Percentiles rank a stretch among this genome's conserved stretches.
Evolutionary conservation across 2,113 vertebrate genomes (phyloP).

Genomic region (Ctenomys sociabilis): DNA sequence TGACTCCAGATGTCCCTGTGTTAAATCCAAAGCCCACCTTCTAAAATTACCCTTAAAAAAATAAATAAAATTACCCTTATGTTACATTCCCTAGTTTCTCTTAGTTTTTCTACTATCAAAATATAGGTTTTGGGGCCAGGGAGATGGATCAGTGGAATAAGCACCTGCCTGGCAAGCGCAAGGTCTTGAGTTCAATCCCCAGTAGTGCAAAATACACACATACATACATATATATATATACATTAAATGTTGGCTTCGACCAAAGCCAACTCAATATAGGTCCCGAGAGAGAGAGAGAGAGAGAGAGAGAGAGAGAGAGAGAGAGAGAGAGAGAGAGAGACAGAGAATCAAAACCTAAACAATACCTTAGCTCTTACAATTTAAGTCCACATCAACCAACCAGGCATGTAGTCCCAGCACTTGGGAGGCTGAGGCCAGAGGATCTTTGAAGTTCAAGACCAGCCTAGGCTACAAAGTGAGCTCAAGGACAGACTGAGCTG

Average conservation of each 20-base stretch:
- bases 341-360: neutral
- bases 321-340: no score
- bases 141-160: no score
- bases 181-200: no score
- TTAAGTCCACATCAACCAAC: neutral
- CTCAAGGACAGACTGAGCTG: no score
- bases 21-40: constrained; percentile 55
- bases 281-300: neutral
- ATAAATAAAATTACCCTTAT: neutral
- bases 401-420: no score
- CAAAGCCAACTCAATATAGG: neutral
- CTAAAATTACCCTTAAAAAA: constrained; percentile 55
- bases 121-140: neutral
- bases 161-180: no score
- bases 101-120: constrained; percentile 25
- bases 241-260: neutral
- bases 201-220: no score
- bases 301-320: neutral
- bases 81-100: constrained; percentile 3
- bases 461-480: no score
- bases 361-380: neutral
- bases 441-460: no score
- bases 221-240: no score
- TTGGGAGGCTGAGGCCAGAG: no score
- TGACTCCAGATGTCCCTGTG: constrained; percentile 1